Evolutionary conservation across 2,797 vertebrate species (phyloP).

Genomic region (Scyliorhinus canicula): DNA sequence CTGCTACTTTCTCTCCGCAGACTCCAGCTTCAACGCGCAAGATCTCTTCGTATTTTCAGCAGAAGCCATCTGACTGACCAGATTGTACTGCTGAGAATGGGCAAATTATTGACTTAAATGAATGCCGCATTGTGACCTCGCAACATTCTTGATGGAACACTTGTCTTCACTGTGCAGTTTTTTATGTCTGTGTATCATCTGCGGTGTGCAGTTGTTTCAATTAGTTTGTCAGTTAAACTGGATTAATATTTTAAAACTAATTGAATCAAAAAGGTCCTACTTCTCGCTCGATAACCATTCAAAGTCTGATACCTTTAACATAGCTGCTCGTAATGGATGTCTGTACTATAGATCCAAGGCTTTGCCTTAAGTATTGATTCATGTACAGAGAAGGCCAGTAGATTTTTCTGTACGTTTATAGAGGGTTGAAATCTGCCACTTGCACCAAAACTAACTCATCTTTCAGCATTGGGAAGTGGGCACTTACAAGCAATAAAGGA

Average conservation of each 20-base stretch:
- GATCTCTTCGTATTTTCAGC: constrained; percentile 84
- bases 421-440: not conserved
- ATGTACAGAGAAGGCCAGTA: not conserved
- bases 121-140: not conserved
- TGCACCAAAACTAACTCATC: not conserved
- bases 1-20: constrained; percentile 45
- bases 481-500: not conserved
- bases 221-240: not conserved
- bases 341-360: not conserved
- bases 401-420: too few species aligned
- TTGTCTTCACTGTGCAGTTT: too few species aligned
- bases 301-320: not conserved
- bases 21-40: constrained; percentile 75
- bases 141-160: not conserved
- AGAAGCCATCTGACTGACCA: constrained; percentile 59
- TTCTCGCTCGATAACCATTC: not conserved
- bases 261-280: not conserved
- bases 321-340: not conserved
- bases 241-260: not conserved
- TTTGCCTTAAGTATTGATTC: not conserved
- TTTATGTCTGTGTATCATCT: not conserved
- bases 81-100: not conserved
- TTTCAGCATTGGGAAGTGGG: not conserved
- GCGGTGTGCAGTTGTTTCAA: constrained; percentile 8
- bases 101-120: not conserved